Evolutionary conservation across 2,113 vertebrate species (phyloP).

Genomic region (Seriola quinqueradiata): DNA sequence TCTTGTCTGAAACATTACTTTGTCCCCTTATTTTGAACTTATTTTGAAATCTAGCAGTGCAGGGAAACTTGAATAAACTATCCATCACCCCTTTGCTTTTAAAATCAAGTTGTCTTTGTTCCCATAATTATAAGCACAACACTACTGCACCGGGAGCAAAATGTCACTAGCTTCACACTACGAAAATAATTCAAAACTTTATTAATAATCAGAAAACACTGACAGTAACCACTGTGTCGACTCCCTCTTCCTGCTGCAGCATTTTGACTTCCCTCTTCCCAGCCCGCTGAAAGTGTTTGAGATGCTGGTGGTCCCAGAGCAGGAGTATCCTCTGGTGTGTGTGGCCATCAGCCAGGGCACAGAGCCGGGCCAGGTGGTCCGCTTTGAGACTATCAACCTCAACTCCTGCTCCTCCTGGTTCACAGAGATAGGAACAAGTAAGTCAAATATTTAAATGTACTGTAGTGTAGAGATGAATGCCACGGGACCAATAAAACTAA

Average conservation of each 20-base stretch:
- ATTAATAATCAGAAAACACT: not conserved
- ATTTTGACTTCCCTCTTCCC: constrained; percentile 98
- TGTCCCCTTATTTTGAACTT: too few species aligned
- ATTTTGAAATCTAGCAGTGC: not conserved
- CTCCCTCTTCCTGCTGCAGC: constrained; percentile 79
- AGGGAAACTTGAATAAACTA: not conserved
- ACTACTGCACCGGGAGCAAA: not conserved
- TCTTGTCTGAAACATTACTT: not conserved
- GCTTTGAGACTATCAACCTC: constrained; percentile 99
- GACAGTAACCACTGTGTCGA: not conserved
- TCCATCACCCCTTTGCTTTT: too few species aligned
- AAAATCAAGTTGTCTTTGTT: too few species aligned
- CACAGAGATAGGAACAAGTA: constrained; percentile 94
- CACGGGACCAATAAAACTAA: not conserved
- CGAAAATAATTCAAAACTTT: not conserved
- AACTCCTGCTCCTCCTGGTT: constrained; percentile 99
- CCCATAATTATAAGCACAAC: not conserved
- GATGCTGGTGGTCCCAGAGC: constrained; percentile 98
- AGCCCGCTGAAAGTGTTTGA: constrained; percentile 97
- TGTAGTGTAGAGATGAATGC: not conserved
- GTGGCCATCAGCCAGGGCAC: constrained; percentile 93
- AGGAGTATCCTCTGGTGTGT: constrained; percentile 97
- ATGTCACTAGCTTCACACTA: too few species aligned
- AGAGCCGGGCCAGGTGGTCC: constrained; percentile 91
- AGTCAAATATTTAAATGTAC: constrained; percentile 28